These are phyloP conservation scores for Catotricha subobsoleta DNA, from an alignment of 2,888 invertebrate genomes.

Conservation along the genomic window DNA sequence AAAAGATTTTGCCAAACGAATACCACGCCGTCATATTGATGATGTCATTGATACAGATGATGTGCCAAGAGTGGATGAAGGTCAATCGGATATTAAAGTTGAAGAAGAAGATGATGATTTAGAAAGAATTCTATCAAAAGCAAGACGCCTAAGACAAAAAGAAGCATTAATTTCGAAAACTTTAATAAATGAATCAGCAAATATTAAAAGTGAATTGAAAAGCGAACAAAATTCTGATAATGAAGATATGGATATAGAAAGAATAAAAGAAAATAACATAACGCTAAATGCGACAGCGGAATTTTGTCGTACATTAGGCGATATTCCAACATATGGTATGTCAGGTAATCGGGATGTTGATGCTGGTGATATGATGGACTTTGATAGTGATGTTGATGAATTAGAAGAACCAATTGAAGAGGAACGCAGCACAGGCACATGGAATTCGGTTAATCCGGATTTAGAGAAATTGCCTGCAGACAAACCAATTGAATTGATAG, in stretches of 20 bases:
- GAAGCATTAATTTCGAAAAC: constrained; percentile 25
- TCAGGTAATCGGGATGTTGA: constrained; percentile 79
- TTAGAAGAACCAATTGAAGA: constrained; percentile 29
- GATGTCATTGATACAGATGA: constrained; percentile 34
- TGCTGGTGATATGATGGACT: constrained; percentile 39
- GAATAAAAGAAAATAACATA: constrained; percentile 40
- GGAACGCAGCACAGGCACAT: constrained; percentile 47
- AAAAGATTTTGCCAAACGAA: constrained; percentile 19
- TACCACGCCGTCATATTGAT: constrained; percentile 24
- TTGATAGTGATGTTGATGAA: constrained; percentile 24
- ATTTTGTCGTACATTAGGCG: constrained; percentile 89
- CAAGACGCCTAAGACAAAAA: constrained; percentile 45
- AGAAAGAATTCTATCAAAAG: constrained; percentile 54
- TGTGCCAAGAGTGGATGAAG: constrained; percentile 24
- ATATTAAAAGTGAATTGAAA: constrained; percentile 36
- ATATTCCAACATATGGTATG: constrained; percentile 86
- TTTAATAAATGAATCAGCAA: constrained; percentile 26
- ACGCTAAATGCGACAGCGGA: constrained; percentile 86
- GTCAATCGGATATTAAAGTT: constrained; percentile 33
- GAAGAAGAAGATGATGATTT: constrained; percentile 54
- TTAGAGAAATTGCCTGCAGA: constrained; percentile 33
- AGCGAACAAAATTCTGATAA: constrained; percentile 35
- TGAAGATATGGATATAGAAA: constrained; percentile 16
- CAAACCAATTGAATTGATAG: constrained; percentile 26
- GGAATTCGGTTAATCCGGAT: constrained; percentile 63